Evolutionary conservation across 2,113 vertebrate species (phyloP), one percentile per base, ranked within the genome.

Genomic region (Lepisosteus oculatus): DNA sequence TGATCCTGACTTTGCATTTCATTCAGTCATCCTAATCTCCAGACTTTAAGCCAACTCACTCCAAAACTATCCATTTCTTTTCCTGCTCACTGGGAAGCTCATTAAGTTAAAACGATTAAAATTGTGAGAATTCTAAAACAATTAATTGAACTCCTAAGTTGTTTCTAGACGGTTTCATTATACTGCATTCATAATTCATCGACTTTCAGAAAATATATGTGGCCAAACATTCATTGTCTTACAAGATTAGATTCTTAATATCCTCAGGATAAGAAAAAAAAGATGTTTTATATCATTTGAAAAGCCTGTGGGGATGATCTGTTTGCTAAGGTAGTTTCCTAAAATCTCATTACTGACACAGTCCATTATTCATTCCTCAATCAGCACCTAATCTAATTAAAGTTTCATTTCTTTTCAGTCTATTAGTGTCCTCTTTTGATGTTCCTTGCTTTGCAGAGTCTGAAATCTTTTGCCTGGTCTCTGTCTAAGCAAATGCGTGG

Each of bases 261-360:
- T 67, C 71, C 71, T 56, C 13, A 43, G 64, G 41, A 55, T 13
- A 7, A n/a, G 29, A 42, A 8, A 64, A 15, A n/a, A 59, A 67
- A 29, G 64, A 43, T 17, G 41, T 12, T 41, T 44, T 66, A 41
- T 66, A 41, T 72, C 54, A 59, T 67, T 51, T 61, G 45, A 66
- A 66, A 59, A 41, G 63, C 71, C 71, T 67, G 3, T 3, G 71
- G 71, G 64, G 61, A 51, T 61, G 56, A 67, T 47, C 56, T 43
- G 43, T 43, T 55, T 72, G 43, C 15, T 59, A 29, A 61, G 43
- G 55, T 72, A 67, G 55, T 41, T 72, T 67, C 55, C 15, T 14
- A 67, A 67, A 72, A 72, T 67, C 71, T 64, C 55, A 72, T 59
- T 72, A 66, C 62, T 67, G 71, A 56, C n/a, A 65, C 51, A 57